Conservation (phyloP, 2,113 vertebrate species). For the Delphinus delphis region DNA sequence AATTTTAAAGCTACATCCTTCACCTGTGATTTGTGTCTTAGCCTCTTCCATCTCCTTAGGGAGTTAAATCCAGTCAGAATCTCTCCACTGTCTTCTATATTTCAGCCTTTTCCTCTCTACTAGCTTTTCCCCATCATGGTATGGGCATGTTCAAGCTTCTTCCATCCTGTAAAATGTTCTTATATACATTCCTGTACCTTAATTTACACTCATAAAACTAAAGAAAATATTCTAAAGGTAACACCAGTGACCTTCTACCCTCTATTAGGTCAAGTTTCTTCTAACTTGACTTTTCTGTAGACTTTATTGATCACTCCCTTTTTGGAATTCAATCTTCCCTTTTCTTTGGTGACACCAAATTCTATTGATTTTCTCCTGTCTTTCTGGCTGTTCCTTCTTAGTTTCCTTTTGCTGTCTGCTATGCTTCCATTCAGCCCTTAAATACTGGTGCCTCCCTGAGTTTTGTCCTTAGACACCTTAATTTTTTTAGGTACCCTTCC, state of each 20-base stretch:
- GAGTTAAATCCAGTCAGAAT: neutral
- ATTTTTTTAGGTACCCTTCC: neutral
- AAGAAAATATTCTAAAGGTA: neutral
- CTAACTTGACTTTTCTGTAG: neutral
- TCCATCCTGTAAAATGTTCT: neutral
- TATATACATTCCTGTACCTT: neutral
- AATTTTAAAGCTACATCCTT: neutral
- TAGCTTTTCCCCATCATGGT: neutral
- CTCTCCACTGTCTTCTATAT: neutral
- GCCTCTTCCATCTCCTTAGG: neutral
- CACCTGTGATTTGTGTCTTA: neutral
- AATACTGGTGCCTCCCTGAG: neutral
- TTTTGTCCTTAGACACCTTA: neutral
- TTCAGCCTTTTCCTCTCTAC: neutral
- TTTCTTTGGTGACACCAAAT: neutral
- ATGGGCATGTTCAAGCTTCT: neutral
- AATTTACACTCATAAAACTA: neutral
- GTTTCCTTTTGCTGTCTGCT: neutral
- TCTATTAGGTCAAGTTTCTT: constrained; percentile 24
- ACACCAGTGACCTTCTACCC: neutral
- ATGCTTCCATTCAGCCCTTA: neutral
- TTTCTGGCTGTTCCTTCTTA: neutral
- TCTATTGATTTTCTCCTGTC: neutral
- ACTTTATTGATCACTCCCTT: neutral
- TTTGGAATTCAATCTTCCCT: neutral